Conservation (phyloP, 2,113 vertebrate species). For the Puffinus mauretanicus region DNA sequence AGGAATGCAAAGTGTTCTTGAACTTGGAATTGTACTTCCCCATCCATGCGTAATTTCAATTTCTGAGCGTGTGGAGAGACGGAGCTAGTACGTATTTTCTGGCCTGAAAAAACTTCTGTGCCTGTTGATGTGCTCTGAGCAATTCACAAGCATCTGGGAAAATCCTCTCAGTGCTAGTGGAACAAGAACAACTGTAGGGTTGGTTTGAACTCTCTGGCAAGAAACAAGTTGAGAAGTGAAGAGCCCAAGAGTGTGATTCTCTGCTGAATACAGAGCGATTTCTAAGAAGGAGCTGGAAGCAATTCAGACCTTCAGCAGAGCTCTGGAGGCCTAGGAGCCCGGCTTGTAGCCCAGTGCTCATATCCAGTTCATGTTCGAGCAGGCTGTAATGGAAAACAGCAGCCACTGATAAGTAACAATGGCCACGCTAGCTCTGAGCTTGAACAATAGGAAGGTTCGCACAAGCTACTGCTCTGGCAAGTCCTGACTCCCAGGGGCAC, state of each 20-base stretch:
- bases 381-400: slow-evolving; percentile 56
- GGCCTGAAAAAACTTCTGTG: not conserved
- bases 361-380: not conserved
- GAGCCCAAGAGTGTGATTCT: not conserved
- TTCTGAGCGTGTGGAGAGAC: not conserved
- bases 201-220: not conserved
- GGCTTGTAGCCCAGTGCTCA: slow-evolving; percentile 24
- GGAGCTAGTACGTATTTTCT: not conserved
- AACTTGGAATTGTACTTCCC: not conserved
- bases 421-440: not conserved
- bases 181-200: not conserved
- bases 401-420: slow-evolving; percentile 1
- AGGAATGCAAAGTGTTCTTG: not conserved
- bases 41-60: not conserved
- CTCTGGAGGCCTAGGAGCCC: slow-evolving; percentile 10
- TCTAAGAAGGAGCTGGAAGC: slow-evolving; percentile 53
- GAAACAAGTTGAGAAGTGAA: not conserved
- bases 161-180: not conserved
- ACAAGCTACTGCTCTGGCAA: slow-evolving; percentile 57
- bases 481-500: not conserved
- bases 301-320: slow-evolving; percentile 12
- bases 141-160: not conserved
- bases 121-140: not conserved
- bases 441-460: not conserved
- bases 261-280: not conserved